These are phyloP conservation scores for Ephialtes manifestator DNA, from an alignment of 2,888 invertebrate species.

Conservation along the genomic window DNA sequence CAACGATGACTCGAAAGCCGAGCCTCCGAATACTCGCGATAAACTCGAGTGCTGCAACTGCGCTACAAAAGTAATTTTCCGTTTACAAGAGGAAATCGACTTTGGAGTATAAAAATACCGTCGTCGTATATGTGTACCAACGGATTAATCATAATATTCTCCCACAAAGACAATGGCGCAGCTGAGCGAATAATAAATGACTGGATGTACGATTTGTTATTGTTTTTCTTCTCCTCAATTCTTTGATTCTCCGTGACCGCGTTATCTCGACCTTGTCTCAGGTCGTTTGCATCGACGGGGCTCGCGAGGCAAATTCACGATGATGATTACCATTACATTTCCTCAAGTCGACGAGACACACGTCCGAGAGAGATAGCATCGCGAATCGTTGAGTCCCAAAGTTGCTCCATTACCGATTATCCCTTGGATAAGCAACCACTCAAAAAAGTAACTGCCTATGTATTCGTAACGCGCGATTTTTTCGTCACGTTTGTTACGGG, in stretches of 20 bases:
- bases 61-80: conserved; percentile 19
- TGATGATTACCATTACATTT: conserved; percentile 60
- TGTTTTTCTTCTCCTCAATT: conserved; percentile 4
- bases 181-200: conserved; percentile 17
- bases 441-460: too few relatives aligned
- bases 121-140: background rate
- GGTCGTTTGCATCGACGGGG: conserved; percentile 55
- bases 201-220: conserved; percentile 31
- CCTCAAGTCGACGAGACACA: background rate
- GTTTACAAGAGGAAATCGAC: conserved; percentile 1
- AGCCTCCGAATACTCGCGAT: conserved; percentile 30
- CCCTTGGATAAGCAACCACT: too few relatives aligned
- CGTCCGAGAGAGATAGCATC: background rate
- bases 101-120: background rate
- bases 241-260: conserved; percentile 44
- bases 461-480: too few relatives aligned
- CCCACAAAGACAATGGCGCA: conserved; percentile 23
- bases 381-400: background rate
- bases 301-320: too few relatives aligned
- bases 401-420: too few relatives aligned
- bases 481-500: too few relatives aligned
- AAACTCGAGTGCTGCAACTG: background rate
- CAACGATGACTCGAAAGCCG: conserved; percentile 10
- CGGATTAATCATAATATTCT: background rate
- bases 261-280: conserved; percentile 57